These are phyloP conservation scores for Apteryx owenii DNA, from an alignment of 2,113 vertebrate genomes.

Conservation along the genomic window DNA sequence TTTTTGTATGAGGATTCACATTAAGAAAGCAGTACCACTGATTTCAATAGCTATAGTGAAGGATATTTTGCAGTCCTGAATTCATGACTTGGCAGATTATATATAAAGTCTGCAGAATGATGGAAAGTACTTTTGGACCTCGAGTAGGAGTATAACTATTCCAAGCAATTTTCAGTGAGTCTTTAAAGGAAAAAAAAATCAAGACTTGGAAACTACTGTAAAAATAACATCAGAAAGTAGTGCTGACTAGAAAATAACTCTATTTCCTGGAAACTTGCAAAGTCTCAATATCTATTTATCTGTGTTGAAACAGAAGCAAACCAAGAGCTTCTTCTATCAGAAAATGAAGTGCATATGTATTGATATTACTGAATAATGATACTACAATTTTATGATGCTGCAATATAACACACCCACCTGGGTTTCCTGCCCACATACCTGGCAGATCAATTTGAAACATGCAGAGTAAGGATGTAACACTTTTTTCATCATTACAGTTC, in stretches of 20 bases:
- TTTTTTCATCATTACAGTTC: not conserved
- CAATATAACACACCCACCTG: not conserved
- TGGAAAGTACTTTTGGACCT: not conserved
- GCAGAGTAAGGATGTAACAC: accelerated
- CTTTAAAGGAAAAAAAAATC: not conserved
- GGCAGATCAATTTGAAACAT: not conserved
- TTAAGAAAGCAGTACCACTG: not conserved
- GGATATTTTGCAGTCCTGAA: not conserved
- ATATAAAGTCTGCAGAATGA: not conserved
- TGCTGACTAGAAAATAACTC: not conserved
- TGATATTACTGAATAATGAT: not conserved
- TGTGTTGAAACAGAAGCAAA: not conserved
- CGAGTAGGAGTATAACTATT: not conserved
- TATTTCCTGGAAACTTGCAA: not conserved
- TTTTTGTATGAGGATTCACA: not conserved
- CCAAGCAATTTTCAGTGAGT: not conserved
- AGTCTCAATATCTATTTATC: not conserved
- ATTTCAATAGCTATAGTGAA: not conserved
- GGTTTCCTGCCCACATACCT: not conserved
- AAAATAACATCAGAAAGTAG: not conserved
- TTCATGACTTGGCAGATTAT: not conserved
- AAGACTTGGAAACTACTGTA: not conserved
- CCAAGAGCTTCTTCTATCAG: not conserved
- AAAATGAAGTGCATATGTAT: not conserved
- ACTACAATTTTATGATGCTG: not conserved